phyloP scores from a whole-genome alignment of 2,888 invertebrate genomes.

The Calliscelio sp. region DNA sequence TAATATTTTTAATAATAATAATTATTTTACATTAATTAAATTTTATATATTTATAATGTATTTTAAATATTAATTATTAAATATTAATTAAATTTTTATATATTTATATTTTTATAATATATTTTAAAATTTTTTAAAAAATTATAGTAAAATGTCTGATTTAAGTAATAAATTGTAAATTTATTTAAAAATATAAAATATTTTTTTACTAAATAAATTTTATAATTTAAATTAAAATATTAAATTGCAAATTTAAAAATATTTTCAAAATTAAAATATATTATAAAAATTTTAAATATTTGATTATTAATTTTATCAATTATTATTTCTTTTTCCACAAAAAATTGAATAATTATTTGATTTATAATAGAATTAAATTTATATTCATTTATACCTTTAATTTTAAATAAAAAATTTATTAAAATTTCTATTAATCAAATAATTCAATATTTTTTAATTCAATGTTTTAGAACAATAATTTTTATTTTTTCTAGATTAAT shows the following conservation, averaged over 20 bases:
- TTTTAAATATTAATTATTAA: too few species aligned
- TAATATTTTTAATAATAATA: too few species aligned
- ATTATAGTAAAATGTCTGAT: slow-evolving; percentile 64
- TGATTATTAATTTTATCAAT: background rate
- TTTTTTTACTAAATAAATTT: slow-evolving; percentile 18
- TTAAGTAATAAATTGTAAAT: slow-evolving; percentile 81
- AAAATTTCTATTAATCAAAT: slow-evolving; percentile 83
- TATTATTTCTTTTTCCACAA: background rate
- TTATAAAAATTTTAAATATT: slow-evolving; percentile 61
- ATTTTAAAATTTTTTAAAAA: too few species aligned
- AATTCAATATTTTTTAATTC: slow-evolving; percentile 86
- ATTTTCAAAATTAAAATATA: slow-evolving; percentile 86
- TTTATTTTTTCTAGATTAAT: slow-evolving; percentile 88
- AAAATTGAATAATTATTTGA: slow-evolving; percentile 70
- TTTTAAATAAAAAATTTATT: slow-evolving; percentile 87
- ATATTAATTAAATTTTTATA: too few species aligned
- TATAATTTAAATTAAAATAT: slow-evolving; percentile 39
- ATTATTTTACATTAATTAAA: too few species aligned
- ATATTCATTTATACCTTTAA: slow-evolving; percentile 87
- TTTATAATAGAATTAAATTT: slow-evolving; percentile 80
- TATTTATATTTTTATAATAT: too few species aligned
- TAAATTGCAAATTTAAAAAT: slow-evolving; percentile 29
- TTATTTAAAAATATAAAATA: slow-evolving; percentile 55
- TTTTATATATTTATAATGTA: too few species aligned
- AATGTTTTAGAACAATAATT: slow-evolving; percentile 88